Base-by-base conservation (phyloP, 2,797 vertebrate genomes). In the Catamblyrhynchus diadema region DNA sequence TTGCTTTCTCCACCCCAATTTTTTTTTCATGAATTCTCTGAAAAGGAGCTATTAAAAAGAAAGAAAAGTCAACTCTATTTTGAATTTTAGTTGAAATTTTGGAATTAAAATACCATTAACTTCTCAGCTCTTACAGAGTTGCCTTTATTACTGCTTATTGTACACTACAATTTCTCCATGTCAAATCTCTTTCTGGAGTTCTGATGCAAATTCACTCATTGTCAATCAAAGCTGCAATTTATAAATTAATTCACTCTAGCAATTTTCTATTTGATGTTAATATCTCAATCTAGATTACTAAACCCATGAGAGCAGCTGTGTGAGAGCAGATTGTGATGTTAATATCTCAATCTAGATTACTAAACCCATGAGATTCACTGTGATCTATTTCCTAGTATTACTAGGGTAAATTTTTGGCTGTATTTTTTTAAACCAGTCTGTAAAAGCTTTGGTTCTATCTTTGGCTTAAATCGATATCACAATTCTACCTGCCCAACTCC, bases 1-100 rank as follows among this genome's bases (percentile, higher is more conserved):
- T 86, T 1, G 70, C 13, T 89, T 54, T 3, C n/a, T 5, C 3
- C 2, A 27, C 11, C 1, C 3, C 6, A 12, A 0, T 10, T 60
- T 21, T 53, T 78, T 78, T 62, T 41, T 7, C 0, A 17, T 35
- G 2, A 47, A 9, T 79, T 89, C 6, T 19, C 39, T 59, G 25
- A 39, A 54, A 79, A 85, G 20, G 19, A 82, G 8, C 18, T 67
- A 25, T 75, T 69, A 70, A 57, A 94, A 67, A 62, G 23, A 65
- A 45, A 48, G 10, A 47, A 39, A 69, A 48, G 32, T 48, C 32
- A 56, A 10, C 3, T 81, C 13, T 45, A 10, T 13, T 50, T 54
- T 45, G 19, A 32, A 14, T 82, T 83, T 60, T 67, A 57, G 9
- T 28, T 69, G 37, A 72, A 48, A 59, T 65, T 86, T 67, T 60